Evolutionary conservation across 30 jellyfish, hydroid and myxozoan species (phyloP).

Genomic region (Turritopsis dohrnii): DNA sequence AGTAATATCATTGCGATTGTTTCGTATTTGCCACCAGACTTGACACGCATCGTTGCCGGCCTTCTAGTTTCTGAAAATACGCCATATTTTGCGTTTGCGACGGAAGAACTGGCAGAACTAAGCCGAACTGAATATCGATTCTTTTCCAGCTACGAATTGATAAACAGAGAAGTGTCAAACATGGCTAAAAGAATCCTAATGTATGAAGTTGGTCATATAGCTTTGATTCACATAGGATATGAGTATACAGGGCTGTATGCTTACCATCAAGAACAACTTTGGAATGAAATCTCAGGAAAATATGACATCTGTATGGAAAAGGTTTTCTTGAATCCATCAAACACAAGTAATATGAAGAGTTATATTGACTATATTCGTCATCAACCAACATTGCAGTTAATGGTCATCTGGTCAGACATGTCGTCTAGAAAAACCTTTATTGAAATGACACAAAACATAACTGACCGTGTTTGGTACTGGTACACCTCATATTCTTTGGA

Average conservation of each 20-base stretch:
- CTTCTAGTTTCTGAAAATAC: neutral
- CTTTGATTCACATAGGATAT: neutral
- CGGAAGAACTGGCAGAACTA: neutral
- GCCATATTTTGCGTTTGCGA: neutral
- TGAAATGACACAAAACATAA: neutral
- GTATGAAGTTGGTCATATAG: neutral
- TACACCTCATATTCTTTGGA: neutral
- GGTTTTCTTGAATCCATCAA: neutral
- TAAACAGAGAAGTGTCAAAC: neutral
- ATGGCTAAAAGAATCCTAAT: neutral
- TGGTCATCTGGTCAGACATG: neutral
- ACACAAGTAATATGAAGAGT: neutral
- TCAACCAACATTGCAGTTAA: neutral
- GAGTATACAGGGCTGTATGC: neutral
- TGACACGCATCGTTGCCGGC: neutral
- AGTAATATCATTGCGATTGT: neutral
- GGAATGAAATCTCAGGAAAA: neutral
- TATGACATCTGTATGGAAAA: neutral
- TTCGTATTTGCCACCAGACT: neutral
- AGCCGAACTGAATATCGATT: neutral
- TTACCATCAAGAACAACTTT: neutral
- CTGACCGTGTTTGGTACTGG: constrained; percentile 16
- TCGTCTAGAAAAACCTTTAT: neutral
- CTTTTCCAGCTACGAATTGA: constrained; percentile 6
- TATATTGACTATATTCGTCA: constrained; percentile 1